phyloP scores from a whole-genome alignment of 2,888 invertebrate genomes.

The Colletes collaris region DNA sequence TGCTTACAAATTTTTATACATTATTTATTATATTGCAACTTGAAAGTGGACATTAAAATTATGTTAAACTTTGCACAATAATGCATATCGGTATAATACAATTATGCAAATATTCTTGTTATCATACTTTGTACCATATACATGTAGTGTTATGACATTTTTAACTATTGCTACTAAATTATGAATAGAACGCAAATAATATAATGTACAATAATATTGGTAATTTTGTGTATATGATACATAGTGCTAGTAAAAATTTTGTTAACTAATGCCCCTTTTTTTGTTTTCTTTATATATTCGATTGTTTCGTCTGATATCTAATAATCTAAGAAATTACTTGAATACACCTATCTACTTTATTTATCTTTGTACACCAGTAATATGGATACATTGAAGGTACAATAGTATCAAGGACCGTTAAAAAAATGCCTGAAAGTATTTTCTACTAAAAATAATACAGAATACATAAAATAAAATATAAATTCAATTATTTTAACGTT shows the following conservation, averaged over 20 bases:
- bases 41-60: conserved; percentile 55
- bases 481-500: conserved; percentile 48
- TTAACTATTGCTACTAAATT: conserved; percentile 34
- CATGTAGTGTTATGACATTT: conserved; percentile 37
- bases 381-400: conserved; percentile 51
- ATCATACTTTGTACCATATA: conserved; percentile 56
- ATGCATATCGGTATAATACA: conserved; percentile 67
- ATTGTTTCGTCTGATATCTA: conserved; percentile 38
- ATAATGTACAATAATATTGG: conserved; percentile 55
- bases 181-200: conserved; percentile 44
- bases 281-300: conserved; percentile 30
- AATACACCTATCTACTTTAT: conserved; percentile 53
- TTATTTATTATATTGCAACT: conserved; percentile 64
- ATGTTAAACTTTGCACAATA: conserved; percentile 63
- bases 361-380: conserved; percentile 65
- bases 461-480: conserved; percentile 53
- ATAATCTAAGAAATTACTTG: conserved; percentile 53
- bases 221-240: conserved; percentile 34
- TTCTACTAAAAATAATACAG: conserved; percentile 45
- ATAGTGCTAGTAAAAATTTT: conserved; percentile 44
- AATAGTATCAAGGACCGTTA: conserved; percentile 43
- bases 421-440: conserved; percentile 49
- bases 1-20: conserved; percentile 54
- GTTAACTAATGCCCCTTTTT: conserved; percentile 43
- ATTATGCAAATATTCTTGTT: conserved; percentile 67